Conservation (phyloP, 2,888 invertebrate genomes). For the Tenthredo scrophulariae region DNA sequence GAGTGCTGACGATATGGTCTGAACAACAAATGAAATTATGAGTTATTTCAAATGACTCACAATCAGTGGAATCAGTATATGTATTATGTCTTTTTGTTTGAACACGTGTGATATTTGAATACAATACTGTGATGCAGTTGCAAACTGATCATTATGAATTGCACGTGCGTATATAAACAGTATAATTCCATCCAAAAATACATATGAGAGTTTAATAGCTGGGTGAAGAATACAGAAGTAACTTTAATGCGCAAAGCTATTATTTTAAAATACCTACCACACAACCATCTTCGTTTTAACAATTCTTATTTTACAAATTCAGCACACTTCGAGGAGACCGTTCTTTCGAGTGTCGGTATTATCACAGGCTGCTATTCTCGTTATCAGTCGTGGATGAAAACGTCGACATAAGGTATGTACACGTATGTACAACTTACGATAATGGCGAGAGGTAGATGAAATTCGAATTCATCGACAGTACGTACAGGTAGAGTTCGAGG, state of each 20-base stretch:
- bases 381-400: neutral
- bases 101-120: neutral
- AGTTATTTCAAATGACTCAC: constrained; percentile 25
- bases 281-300: neutral
- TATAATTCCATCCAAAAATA: neutral
- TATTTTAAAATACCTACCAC: neutral
- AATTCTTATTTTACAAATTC: neutral
- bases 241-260: neutral
- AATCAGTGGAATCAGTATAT: neutral
- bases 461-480: neutral
- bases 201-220: neutral
- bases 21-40: neutral
- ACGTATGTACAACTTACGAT: neutral
- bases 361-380: neutral
- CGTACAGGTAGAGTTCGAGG: too few species aligned
- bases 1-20: neutral
- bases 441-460: neutral
- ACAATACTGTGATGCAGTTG: constrained; percentile 3
- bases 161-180: neutral
- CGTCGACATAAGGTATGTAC: neutral
- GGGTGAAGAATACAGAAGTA: neutral
- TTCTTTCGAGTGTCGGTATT: neutral
- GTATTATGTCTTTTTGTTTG: neutral
- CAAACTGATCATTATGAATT: neutral
- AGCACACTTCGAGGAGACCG: neutral